Conservation (phyloP, 2,888 invertebrate genomes). For the Cerastoderma edule region DNA sequence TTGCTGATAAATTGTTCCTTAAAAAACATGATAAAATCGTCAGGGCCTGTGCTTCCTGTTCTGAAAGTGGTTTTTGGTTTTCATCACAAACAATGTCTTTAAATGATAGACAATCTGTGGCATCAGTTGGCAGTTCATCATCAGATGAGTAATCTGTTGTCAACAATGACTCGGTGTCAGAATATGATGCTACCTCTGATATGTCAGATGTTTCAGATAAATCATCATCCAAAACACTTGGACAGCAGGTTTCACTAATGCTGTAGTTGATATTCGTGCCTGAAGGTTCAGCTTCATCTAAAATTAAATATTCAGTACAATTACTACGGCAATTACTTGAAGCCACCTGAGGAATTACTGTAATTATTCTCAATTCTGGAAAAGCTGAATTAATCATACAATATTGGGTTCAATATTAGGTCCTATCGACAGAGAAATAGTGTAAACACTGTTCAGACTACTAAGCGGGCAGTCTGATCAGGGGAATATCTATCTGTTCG, state of each 20-base stretch:
- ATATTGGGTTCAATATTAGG: too few relatives aligned
- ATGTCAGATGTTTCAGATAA: not conserved
- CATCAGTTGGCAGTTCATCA: not conserved
- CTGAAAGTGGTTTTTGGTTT: not conserved
- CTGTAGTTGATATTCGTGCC: not conserved
- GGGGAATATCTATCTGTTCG: too few relatives aligned
- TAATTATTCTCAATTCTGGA: too few relatives aligned
- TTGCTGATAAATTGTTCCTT: slow-evolving; percentile 24
- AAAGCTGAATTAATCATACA: too few relatives aligned
- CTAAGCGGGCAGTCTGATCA: too few relatives aligned
- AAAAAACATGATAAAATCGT: slow-evolving; percentile 6
- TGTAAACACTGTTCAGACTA: too few relatives aligned
- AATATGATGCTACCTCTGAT: not conserved
- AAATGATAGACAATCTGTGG: not conserved
- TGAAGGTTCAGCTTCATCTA: not conserved
- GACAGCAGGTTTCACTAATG: not conserved
- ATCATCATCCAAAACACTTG: not conserved
- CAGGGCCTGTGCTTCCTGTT: not conserved
- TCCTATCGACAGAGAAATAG: too few relatives aligned
- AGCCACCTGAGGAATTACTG: too few relatives aligned
- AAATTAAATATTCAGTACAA: not conserved
- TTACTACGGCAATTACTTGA: too few relatives aligned
- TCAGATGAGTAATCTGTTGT: not conserved
- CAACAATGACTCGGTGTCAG: not conserved
- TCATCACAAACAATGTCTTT: not conserved